Percentiles rank a stretch among this genome's conserved stretches.
phyloP scores from a whole-genome alignment of 1,140 invertebrate genomes.

The Brachionus rotundiformis region DNA sequence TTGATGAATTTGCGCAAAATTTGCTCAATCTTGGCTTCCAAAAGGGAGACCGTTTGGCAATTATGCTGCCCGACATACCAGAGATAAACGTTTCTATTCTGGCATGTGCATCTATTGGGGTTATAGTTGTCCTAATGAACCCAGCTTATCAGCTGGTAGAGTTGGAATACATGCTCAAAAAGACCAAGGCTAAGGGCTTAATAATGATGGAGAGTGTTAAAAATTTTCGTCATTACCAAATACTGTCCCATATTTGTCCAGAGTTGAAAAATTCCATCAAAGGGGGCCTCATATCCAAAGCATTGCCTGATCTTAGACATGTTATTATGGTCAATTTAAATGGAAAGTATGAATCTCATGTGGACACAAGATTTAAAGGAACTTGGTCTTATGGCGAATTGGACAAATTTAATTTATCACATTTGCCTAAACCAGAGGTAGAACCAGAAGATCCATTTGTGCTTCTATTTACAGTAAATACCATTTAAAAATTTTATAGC shows the following conservation, averaged over 20 bases:
- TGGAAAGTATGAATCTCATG: conserved; percentile 5
- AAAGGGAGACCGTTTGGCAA: conserved; percentile 78
- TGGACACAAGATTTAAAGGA: conserved; percentile 10
- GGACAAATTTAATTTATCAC: neutral
- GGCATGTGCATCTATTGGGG: conserved; percentile 77
- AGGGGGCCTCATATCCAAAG: conserved; percentile 21
- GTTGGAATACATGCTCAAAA: conserved; percentile 76
- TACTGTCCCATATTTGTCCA: neutral
- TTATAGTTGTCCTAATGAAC: conserved; percentile 81
- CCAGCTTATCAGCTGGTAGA: conserved; percentile 77
- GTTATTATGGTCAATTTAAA: conserved; percentile 17
- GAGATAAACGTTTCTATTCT: conserved; percentile 79
- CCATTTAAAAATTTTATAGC: too few species aligned
- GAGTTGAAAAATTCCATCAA: neutral
- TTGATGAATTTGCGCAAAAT: conserved; percentile 77
- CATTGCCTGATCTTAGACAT: conserved; percentile 6
- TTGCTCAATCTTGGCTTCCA: conserved; percentile 75
- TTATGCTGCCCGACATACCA: conserved; percentile 82
- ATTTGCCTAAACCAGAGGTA: neutral
- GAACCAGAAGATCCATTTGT: conserved; percentile 26
- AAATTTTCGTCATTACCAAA: neutral
- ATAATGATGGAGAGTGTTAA: conserved; percentile 31
- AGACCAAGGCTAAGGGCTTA: conserved; percentile 67
- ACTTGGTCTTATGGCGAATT: conserved; percentile 33
- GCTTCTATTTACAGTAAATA: conserved; percentile 22